A percentile compares a stretch with the other conserved stretches of the same genome.
Evolutionary conservation across 2,113 vertebrate genomes (phyloP).

Genomic region (Sprattus sprattus): DNA sequence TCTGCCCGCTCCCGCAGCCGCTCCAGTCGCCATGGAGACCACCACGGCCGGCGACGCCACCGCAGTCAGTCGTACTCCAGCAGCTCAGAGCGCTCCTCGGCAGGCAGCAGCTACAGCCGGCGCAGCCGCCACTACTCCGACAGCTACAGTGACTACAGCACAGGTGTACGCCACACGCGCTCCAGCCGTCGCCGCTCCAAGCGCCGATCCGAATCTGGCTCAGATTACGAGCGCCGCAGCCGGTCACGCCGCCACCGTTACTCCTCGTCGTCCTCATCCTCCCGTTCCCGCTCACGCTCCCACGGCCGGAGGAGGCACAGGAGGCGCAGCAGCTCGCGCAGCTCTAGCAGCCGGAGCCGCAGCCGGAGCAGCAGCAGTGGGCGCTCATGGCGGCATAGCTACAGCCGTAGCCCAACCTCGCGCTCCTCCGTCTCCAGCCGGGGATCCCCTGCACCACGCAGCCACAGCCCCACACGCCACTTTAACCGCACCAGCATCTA

Average conservation of each 20-base stretch:
- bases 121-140: slow-evolving; percentile 91
- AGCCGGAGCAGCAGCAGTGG: slow-evolving; percentile 89
- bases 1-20: slow-evolving; percentile 83
- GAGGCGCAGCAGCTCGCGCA: slow-evolving; percentile 79
- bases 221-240: slow-evolving; percentile 81
- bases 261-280: slow-evolving; percentile 81
- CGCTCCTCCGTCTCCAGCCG: slow-evolving; percentile 75
- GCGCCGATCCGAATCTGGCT: slow-evolving; percentile 63
- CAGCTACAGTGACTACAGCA: slow-evolving; percentile 93
- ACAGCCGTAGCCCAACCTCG: slow-evolving; percentile 88
- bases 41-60: slow-evolving; percentile 65
- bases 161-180: slow-evolving; percentile 52
- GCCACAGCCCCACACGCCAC: slow-evolving; percentile 76
- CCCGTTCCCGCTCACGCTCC: slow-evolving; percentile 73
- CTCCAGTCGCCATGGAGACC: slow-evolving; percentile 75
- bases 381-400: slow-evolving; percentile 89
- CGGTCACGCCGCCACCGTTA: slow-evolving; percentile 83
- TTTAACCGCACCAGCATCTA: slow-evolving; percentile 95
- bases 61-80: slow-evolving; percentile 84
- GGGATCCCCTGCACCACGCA: slow-evolving; percentile 73
- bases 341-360: slow-evolving; percentile 90
- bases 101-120: slow-evolving; percentile 64
- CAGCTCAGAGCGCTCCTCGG: slow-evolving; percentile 85
- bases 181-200: slow-evolving; percentile 57
- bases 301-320: slow-evolving; percentile 81